These are phyloP conservation scores for Gallinago solitaria DNA, from an alignment of 2,797 vertebrate species.

Conservation along the genomic window DNA sequence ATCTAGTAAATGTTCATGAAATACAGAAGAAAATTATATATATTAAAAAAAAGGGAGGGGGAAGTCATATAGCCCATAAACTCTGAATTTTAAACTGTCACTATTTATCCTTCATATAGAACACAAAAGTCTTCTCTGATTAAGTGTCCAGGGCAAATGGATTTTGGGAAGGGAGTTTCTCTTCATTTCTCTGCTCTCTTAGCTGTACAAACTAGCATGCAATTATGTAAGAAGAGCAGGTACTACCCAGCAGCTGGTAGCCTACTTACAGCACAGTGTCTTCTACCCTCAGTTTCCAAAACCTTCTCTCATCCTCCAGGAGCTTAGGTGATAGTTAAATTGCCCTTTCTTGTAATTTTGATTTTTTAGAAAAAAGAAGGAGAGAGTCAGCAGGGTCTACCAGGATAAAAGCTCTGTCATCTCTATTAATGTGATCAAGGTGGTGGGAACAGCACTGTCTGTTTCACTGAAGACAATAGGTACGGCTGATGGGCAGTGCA, in stretches of 20 bases:
- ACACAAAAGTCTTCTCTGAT: background rate
- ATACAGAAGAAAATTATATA: background rate
- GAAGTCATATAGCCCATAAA: background rate
- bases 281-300: background rate
- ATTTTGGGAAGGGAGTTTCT: background rate
- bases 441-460: background rate
- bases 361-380: background rate
- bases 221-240: background rate
- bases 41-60: no score
- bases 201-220: background rate
- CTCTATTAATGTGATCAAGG: background rate
- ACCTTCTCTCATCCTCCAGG: background rate
- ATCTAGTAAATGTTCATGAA: background rate
- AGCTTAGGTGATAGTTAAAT: background rate
- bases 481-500: background rate
- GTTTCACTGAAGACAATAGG: background rate
- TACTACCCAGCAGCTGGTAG: background rate
- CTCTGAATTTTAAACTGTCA: background rate
- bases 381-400: background rate
- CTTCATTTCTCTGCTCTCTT: background rate
- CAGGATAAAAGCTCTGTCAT: background rate
- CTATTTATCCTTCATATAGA: background rate
- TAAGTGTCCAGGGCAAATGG: background rate
- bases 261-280: fast-evolving
- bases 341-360: background rate